Evolutionary conservation across 2,888 invertebrate species (phyloP).

Genomic region (Brachyopa scutellaris): DNA sequence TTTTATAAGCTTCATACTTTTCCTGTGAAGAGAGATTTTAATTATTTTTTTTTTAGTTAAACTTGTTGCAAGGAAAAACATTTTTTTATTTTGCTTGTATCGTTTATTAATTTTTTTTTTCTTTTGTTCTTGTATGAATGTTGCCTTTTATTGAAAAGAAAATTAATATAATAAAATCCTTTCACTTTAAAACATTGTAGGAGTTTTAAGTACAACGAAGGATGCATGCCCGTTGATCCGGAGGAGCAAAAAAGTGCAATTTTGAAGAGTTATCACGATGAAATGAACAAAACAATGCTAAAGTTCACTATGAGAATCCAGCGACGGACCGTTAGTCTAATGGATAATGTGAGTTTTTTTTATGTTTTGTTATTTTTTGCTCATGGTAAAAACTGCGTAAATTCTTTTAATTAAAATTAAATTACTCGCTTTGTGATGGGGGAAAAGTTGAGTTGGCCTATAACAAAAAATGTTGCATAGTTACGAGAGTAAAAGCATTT

Average conservation of each 20-base stretch:
- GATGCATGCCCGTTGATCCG: conserved; percentile 79
- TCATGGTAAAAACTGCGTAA: conserved; percentile 12
- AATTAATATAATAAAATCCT: conserved; percentile 10
- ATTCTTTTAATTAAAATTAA: conserved; percentile 53
- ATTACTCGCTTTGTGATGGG: conserved; percentile 1
- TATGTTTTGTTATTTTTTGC: neutral
- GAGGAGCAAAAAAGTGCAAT: conserved; percentile 78
- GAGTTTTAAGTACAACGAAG: conserved; percentile 78
- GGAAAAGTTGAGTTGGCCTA: neutral
- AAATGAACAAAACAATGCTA: conserved; percentile 70
- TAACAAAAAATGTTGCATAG: neutral
- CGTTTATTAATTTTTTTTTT: neutral
- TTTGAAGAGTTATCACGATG: conserved; percentile 74
- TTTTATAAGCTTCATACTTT: conserved; percentile 42
- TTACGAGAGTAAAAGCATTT: too few relatives aligned
- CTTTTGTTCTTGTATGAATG: conserved; percentile 1
- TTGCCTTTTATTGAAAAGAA: neutral
- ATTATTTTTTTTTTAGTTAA: conserved; percentile 62
- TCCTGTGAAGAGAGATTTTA: conserved; percentile 48
- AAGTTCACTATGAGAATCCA: conserved; percentile 78
- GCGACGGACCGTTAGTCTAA: conserved; percentile 79
- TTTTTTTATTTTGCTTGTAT: conserved; percentile 43
- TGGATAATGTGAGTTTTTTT: conserved; percentile 78
- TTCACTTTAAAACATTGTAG: conserved; percentile 74
- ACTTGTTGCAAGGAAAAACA: conserved; percentile 54